These are phyloP conservation scores for Anas flavirostris DNA, from an alignment of 2,797 vertebrate genomes.

Conservation along the genomic window DNA sequence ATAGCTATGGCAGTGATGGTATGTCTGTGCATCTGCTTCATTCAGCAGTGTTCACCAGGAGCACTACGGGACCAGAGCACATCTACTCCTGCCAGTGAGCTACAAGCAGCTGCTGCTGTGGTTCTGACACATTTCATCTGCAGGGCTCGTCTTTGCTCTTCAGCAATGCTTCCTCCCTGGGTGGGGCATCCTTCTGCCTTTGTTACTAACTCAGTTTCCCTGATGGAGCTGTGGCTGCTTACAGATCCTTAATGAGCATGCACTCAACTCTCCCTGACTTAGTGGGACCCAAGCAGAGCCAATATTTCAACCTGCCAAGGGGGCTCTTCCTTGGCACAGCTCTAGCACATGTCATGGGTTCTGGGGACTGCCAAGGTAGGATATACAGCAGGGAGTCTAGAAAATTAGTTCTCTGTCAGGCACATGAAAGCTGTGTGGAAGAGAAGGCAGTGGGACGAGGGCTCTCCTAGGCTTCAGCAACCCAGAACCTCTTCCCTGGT, in stretches of 20 bases:
- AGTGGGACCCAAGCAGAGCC: not conserved
- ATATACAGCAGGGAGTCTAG: not conserved
- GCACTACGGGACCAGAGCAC: not conserved
- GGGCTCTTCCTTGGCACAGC: not conserved
- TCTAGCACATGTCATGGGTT: not conserved
- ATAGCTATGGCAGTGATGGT: too few species aligned
- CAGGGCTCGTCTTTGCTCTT: not conserved
- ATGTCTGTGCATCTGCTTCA: not conserved
- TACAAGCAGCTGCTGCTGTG: not conserved
- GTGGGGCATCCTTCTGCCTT: not conserved
- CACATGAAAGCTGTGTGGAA: not conserved
- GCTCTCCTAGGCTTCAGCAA: not conserved
- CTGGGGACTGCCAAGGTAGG: not conserved
- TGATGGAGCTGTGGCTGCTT: not conserved
- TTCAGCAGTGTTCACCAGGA: not conserved
- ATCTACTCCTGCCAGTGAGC: not conserved
- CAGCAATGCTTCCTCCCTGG: not conserved
- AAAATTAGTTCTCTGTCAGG: not conserved
- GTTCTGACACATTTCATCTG: not conserved
- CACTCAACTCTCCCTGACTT: not conserved
- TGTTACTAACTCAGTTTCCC: not conserved
- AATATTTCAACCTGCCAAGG: not conserved
- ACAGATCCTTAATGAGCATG: not conserved
- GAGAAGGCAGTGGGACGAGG: not conserved
- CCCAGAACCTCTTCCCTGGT: not conserved